phyloP scores from a whole-genome alignment of 2,113 vertebrate species.

The Cavia aperea region DNA sequence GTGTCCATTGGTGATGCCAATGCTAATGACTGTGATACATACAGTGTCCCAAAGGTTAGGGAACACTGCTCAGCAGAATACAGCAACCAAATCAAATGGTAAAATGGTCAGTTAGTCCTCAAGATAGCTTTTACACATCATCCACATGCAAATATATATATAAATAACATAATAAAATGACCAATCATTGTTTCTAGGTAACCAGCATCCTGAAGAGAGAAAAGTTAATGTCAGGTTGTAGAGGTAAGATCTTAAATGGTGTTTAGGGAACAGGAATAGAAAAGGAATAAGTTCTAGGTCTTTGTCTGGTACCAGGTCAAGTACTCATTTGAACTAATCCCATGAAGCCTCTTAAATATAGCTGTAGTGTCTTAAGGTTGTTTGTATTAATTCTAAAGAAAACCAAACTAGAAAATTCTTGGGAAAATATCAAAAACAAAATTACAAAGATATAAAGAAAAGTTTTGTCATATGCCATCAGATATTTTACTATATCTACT shows the following conservation, averaged over 20 bases:
- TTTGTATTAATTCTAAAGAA: constrained; percentile 40
- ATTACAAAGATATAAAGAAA: background rate
- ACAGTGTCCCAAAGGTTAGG: background rate
- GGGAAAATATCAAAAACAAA: background rate
- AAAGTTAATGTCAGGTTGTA: background rate
- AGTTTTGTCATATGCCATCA: background rate
- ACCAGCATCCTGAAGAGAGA: background rate
- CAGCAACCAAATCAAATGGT: background rate
- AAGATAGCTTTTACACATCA: background rate
- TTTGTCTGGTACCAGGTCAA: background rate
- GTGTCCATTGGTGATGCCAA: background rate
- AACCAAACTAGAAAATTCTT: background rate
- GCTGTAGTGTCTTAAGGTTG: background rate
- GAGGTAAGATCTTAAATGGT: background rate
- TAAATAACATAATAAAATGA: background rate
- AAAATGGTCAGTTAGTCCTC: background rate
- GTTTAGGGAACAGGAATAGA: background rate
- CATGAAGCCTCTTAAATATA: constrained; percentile 21
- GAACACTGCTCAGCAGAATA: background rate
- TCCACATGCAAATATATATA: background rate
- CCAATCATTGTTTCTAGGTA: background rate
- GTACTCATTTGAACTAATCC: background rate
- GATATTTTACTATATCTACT: background rate
- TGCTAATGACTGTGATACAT: background rate
- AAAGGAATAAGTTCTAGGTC: background rate